Evolutionary conservation across 2,888 invertebrate genomes (phyloP), one percentile per base, ranked within the genome.

Genomic region (Xanthia icteritia): DNA sequence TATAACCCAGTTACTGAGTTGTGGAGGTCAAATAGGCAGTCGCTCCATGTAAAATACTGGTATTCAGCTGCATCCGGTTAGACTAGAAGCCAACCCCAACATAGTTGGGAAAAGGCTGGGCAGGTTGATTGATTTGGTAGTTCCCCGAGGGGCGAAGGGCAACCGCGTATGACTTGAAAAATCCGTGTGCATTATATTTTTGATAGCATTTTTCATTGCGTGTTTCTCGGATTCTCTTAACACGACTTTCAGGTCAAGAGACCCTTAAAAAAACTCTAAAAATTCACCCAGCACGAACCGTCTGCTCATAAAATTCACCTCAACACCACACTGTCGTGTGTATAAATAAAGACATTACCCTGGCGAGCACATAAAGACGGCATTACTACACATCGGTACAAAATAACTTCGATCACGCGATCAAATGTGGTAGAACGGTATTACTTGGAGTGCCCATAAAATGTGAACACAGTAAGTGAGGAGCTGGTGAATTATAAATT

Each of bases 401-500:
- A 89, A 92, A 90, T 85, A 85, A 89, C 86, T 91, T 90, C 80
- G 87, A 90, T 89, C 93, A 93, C 92, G 92, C 92, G 89, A 92
- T 88, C 89, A 79, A 79, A 81, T 77, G 87, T 65, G 70, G 77
- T 73, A 61, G 78, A 67, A 78, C 76, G 54, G 77, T 79, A 88
- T 83, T 83, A 87, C 74, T 77, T 83, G 60, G 81, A 87, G 88
- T 88, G 85, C 68, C 67, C 13, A 83, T 88, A 86, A 88, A 89
- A 79, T 69, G 76, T 70, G 69, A 77, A 63, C 77, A 77, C 86
- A 54, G 65, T 74, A 77, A 83, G 64, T 86, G 70, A 73, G 83
- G 83, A 84, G 67, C 68, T 83, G 11, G 71, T 64, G 71, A 80
- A 83, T 81, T 73, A 75, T 81, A 73, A 77, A 82, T 78, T 81